Evolutionary conservation across 92 coral and sea anemone species (phyloP), one percentile per base, ranked within the genome.

Genomic region (Plumapathes pennacea): DNA sequence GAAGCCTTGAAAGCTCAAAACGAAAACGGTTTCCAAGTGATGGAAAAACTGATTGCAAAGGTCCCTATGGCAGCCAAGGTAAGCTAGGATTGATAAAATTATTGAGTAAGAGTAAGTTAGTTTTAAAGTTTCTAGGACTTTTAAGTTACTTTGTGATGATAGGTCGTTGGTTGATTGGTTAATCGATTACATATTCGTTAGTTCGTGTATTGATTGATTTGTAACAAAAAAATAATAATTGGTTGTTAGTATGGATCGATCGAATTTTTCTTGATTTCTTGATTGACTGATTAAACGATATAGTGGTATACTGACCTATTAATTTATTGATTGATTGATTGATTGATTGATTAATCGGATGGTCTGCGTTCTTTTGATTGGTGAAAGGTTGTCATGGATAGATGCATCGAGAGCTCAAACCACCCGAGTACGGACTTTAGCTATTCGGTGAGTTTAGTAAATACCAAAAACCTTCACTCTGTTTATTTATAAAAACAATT

Each of bases 61-160:
- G 71, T 71, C 60, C 95, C 95, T 39, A 70, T 62, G 15, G 95
- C 76, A 15, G 95, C 95, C 0, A 86, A 86, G 81, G 85, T 77
- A 66, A 60, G 10, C 8, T 4, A 25, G 5, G 28, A 8, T 38
- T 13, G 30, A 20, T 11, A 29, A 29, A 15, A 32, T 18, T 31
- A 8, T 34, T 34, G 40, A 34, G n/a, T 34, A 8, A 34, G 40
- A 34, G n/a, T n/a, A 34, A n/a, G 40, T 8, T 34, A 34, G n/a
- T 34, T 34, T 34, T 8, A 34, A 34, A 34, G 40, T 34, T 34
- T 8, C 8, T 34, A 8, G n/a, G n/a, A 8, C n/a, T 34, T n/a
- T n/a, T 8, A 8, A 34, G 8, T 8, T 8, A 8, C 8, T 34
- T 34, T 8, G n/a, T 8, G n/a, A n/a, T 34, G 8, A n/a, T 34